Conservation (phyloP, 1,140 invertebrate species). For the Dolichoris vasculosae region DNA sequence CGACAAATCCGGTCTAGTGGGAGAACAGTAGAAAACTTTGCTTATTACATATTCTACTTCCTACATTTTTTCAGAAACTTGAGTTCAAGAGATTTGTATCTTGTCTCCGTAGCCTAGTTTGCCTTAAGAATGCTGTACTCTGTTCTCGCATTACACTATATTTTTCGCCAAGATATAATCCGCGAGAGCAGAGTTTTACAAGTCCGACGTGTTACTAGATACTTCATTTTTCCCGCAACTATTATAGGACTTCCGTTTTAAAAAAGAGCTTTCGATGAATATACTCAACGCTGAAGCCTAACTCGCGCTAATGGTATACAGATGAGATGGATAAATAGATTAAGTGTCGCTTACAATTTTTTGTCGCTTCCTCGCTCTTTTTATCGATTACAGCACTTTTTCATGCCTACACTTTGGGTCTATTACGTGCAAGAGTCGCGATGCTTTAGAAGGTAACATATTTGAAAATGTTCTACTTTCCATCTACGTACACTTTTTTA, state of each 20-base stretch:
- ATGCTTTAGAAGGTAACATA: neutral
- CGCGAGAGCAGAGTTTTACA: neutral
- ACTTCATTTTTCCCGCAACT: neutral
- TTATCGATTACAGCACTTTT: conserved; percentile 4
- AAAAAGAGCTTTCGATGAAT: neutral
- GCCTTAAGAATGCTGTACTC: neutral
- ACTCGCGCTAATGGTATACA: neutral
- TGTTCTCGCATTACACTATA: neutral
- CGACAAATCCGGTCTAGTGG: no score
- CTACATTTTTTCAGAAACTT: neutral
- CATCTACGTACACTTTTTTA: neutral
- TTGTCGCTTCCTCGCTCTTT: neutral
- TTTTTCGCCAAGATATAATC: neutral
- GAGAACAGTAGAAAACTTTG: conserved; percentile 55
- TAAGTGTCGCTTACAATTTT: conserved; percentile 18
- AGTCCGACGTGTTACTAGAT: neutral
- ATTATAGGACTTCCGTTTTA: conserved; percentile 45
- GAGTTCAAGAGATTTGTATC: neutral
- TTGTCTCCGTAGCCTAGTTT: neutral
- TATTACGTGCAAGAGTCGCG: neutral
- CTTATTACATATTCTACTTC: conserved; percentile 50
- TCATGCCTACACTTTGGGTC: neutral
- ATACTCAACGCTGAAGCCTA: conserved; percentile 7
- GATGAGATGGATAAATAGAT: conserved; percentile 33
- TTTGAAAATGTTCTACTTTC: neutral